phyloP scores from a whole-genome alignment of 2,888 invertebrate species.

The Drosophila mercatorum region DNA sequence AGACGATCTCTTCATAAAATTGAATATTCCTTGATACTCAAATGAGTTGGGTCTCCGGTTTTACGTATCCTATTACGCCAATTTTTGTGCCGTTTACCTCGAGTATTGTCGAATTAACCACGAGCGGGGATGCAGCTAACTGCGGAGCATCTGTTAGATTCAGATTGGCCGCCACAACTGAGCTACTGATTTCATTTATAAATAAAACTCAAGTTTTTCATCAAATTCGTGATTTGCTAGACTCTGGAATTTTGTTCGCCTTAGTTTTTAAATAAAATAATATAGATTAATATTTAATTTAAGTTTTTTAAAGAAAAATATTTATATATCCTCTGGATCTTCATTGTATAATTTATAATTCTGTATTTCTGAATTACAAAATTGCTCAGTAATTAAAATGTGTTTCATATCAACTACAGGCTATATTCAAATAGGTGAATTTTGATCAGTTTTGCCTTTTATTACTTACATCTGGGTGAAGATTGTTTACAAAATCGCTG shows the following conservation, averaged over 20 bases:
- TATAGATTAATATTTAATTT: no score
- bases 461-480: constrained; percentile 91
- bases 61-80: constrained; percentile 94
- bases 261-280: no score
- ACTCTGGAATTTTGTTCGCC: no score
- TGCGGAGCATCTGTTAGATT: constrained; percentile 85
- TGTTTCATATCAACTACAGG: no score
- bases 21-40: constrained; percentile 86
- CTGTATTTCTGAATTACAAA: no score
- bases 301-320: no score
- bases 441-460: no score
- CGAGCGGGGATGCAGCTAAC: no score
- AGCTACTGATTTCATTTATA: constrained; percentile 88
- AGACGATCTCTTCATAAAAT: constrained; percentile 89
- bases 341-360: no score
- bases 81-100: constrained; percentile 88
- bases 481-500: constrained; percentile 90
- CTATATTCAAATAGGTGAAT: no score
- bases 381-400: no score
- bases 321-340: no score
- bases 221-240: constrained; percentile 96
- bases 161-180: constrained; percentile 92
- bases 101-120: constrained; percentile 87
- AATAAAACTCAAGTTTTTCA: constrained; percentile 91
- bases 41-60: constrained; percentile 90